Percentiles rank a stretch among this genome's conserved stretches.
phyloP scores from a whole-genome alignment of 2,888 invertebrate species.

The Melanophora roralis region DNA sequence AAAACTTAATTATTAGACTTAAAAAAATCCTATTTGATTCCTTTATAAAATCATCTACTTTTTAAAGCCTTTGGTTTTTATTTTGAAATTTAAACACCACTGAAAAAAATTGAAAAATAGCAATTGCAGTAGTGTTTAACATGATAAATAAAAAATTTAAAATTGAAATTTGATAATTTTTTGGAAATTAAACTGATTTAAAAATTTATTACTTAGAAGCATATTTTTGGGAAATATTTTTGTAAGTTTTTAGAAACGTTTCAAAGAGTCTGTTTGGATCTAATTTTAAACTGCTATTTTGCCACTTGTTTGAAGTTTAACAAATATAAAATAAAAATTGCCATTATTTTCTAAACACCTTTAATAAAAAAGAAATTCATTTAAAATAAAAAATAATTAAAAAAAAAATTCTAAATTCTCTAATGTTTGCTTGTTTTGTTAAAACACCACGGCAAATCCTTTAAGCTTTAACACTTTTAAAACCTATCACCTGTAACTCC shows the following conservation, averaged over 20 bases:
- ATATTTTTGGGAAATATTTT: background rate
- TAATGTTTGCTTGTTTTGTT: no score
- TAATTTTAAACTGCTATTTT: no score
- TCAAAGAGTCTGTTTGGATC: background rate
- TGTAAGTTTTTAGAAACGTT: background rate
- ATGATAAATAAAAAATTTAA: slow-evolving; percentile 29
- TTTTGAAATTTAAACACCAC: background rate
- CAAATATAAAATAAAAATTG: no score
- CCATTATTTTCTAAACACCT: no score
- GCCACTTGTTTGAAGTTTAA: no score
- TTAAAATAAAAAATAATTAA: no score
- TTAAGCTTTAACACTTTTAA: background rate
- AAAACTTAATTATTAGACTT: background rate
- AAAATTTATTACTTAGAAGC: no score
- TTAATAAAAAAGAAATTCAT: no score
- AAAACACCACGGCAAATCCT: no score
- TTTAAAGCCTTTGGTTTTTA: slow-evolving; percentile 19
- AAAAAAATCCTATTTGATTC: slow-evolving; percentile 6
- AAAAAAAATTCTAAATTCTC: no score
- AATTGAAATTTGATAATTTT: no score
- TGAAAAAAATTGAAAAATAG: background rate
- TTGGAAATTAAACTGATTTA: no score
- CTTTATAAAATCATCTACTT: slow-evolving; percentile 11
- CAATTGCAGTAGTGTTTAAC: slow-evolving; percentile 49
- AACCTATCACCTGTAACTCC: background rate